Evolutionary conservation across 2,888 invertebrate genomes (phyloP).

Genomic region (Diaphora mendica): DNA sequence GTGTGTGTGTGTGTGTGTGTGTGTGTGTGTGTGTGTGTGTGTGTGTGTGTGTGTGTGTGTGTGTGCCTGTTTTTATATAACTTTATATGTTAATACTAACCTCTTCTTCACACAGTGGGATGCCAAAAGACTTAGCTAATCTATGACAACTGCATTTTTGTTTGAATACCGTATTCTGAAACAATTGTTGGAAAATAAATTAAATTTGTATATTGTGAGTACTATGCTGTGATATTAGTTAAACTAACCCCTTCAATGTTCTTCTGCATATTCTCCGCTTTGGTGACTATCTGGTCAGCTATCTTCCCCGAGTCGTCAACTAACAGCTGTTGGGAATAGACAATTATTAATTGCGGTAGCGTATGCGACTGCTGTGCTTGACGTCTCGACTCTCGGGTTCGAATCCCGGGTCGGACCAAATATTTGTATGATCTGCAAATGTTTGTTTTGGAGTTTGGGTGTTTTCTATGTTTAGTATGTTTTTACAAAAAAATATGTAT

Average conservation of each 20-base stretch:
- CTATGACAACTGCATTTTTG: slow-evolving; percentile 76
- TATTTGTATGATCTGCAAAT: too few species aligned
- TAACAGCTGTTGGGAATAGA: slow-evolving; percentile 61
- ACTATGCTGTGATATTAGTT: too few species aligned
- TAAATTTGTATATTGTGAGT: not conserved
- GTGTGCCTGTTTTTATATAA: not conserved
- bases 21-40: too few species aligned
- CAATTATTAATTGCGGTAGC: too few species aligned
- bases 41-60: too few species aligned
- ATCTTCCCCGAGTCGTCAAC: slow-evolving; percentile 73
- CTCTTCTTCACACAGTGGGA: slow-evolving; percentile 55
- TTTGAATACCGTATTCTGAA: slow-evolving; percentile 71
- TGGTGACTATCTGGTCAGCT: slow-evolving; percentile 60
- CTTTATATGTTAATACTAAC: slow-evolving; percentile 25
- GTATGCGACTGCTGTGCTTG: too few species aligned
- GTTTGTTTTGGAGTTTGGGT: too few species aligned
- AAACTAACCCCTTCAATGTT: slow-evolving; percentile 63
- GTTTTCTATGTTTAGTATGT: too few species aligned
- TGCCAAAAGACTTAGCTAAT: slow-evolving; percentile 61
- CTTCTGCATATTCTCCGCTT: slow-evolving; percentile 60
- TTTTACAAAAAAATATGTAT: too few species aligned
- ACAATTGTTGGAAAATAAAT: slow-evolving; percentile 16
- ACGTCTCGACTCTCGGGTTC: too few species aligned
- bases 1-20: too few species aligned
- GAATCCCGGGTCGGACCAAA: too few species aligned